Conservation (phyloP, 2,888 invertebrate species). For the Cephus pygmeus region DNA sequence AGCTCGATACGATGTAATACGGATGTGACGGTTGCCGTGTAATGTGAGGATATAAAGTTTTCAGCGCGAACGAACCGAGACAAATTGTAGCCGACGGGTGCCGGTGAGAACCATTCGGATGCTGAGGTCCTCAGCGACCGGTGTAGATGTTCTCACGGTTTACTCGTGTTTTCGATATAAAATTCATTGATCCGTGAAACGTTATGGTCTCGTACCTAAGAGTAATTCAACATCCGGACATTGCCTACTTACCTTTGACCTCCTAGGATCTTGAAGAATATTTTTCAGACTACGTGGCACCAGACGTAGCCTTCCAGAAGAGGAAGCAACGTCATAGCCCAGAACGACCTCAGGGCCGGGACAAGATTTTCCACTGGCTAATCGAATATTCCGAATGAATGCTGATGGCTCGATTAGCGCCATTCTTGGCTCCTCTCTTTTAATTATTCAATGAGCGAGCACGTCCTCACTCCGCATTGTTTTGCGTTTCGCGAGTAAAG, state of each 20-base stretch:
- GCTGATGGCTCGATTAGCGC: not conserved
- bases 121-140: slow-evolving; percentile 20
- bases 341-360: slow-evolving; percentile 20
- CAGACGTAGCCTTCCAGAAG: not conserved
- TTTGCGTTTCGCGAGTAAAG: slow-evolving; percentile 46
- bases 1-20: not conserved
- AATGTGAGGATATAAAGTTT: not conserved
- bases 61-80: not conserved
- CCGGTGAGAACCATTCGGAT: slow-evolving; percentile 14
- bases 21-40: not conserved
- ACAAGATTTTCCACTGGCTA: not conserved
- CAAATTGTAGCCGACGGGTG: not conserved
- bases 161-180: slow-evolving; percentile 43
- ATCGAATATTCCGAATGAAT: not conserved
- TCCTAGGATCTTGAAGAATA: not conserved
- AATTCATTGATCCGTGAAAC: slow-evolving; percentile 50
- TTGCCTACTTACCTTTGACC: not conserved
- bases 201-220: not conserved
- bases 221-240: not conserved
- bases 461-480: slow-evolving; percentile 57
- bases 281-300: not conserved
- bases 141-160: slow-evolving; percentile 48
- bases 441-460: not conserved
- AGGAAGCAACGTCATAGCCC: not conserved
- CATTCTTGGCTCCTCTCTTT: not conserved